Conservation (phyloP, 1,140 invertebrate genomes). For the Berghia stephanieae region DNA sequence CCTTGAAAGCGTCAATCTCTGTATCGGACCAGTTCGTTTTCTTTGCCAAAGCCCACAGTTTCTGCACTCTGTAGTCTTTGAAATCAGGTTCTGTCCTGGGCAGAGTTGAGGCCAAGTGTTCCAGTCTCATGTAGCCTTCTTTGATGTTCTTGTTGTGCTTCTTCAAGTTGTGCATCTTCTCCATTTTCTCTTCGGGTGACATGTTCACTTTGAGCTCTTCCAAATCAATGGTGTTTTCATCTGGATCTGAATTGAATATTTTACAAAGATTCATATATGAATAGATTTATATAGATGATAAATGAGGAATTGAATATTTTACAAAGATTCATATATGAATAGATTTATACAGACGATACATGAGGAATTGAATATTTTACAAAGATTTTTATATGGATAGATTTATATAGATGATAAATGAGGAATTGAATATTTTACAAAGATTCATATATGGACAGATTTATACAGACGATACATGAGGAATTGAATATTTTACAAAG, state of each 20-base stretch:
- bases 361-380: no score
- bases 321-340: no score
- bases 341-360: no score
- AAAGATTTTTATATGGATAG: no score
- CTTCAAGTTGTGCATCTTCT: slow-evolving; percentile 66
- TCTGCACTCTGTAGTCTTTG: slow-evolving; percentile 87
- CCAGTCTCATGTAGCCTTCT: slow-evolving; percentile 82
- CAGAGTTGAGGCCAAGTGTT: slow-evolving; percentile 71
- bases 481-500: no score
- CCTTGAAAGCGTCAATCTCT: slow-evolving; percentile 85
- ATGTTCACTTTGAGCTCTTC: slow-evolving; percentile 33
- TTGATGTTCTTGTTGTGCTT: slow-evolving; percentile 81
- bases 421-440: no score
- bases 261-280: no score
- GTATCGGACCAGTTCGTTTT: slow-evolving; percentile 81
- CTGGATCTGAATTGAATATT: slow-evolving; percentile 39
- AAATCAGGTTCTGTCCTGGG: slow-evolving; percentile 79
- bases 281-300: not conserved
- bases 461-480: no score
- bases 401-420: no score
- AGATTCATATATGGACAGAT: no score
- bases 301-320: no score
- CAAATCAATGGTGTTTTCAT: slow-evolving; percentile 46
- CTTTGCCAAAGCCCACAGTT: slow-evolving; percentile 83
- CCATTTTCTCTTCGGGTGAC: slow-evolving; percentile 32